Evolutionary conservation across 2,888 invertebrate species (phyloP).

Genomic region (Acanthosepion esculentum): DNA sequence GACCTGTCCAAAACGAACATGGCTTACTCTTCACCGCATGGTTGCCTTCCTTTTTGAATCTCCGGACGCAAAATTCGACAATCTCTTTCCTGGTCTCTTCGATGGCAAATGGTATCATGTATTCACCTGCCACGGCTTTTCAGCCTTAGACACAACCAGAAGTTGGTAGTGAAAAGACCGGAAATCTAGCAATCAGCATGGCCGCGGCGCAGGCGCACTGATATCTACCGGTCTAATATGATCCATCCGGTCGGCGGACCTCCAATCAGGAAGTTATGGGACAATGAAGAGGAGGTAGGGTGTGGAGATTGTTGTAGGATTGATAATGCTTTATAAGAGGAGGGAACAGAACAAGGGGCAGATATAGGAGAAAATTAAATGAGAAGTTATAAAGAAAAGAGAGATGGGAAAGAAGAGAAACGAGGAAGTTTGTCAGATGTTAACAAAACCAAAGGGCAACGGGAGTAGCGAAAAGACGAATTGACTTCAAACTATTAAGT

Average conservation of each 20-base stretch:
- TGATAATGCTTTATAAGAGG: neutral
- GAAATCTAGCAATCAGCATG: slow-evolving; percentile 33
- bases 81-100: neutral
- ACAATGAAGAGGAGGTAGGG: neutral
- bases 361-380: neutral
- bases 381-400: neutral
- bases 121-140: neutral
- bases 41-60: neutral
- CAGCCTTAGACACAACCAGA: neutral
- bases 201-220: neutral
- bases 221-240: neutral
- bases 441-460: neutral
- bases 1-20: slow-evolving; percentile 1
- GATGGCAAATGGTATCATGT: neutral
- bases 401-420: neutral
- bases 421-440: neutral
- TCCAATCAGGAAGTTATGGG: neutral
- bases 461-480: neutral
- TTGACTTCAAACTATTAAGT: neutral
- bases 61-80: neutral
- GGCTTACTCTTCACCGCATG: neutral
- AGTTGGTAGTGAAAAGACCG: neutral
- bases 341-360: neutral
- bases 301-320: neutral
- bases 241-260: neutral